phyloP scores from a whole-genome alignment of 2,888 invertebrate genomes.

The Mylabris sibirica region DNA sequence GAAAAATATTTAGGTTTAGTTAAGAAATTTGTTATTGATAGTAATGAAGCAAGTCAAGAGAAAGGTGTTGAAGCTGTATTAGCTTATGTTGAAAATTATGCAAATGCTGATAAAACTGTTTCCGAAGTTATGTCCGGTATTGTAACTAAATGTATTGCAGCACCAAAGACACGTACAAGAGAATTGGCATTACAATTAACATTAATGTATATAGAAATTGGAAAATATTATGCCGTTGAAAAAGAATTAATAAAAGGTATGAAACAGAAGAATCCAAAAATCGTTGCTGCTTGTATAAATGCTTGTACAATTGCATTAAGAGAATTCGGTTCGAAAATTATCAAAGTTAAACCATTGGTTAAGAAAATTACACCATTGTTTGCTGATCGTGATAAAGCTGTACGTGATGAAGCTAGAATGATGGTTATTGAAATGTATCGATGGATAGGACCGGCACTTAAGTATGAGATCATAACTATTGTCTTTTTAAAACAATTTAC shows the following conservation, averaged over 20 bases:
- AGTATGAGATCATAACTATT: slow-evolving; percentile 42
- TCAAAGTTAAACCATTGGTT: slow-evolving; percentile 85
- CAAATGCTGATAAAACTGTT: slow-evolving; percentile 84
- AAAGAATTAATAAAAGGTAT: slow-evolving; percentile 94
- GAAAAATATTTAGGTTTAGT: slow-evolving; percentile 88
- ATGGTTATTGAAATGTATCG: slow-evolving; percentile 92
- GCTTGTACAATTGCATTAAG: slow-evolving; percentile 79
- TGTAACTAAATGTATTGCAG: slow-evolving; percentile 91
- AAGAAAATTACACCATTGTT: slow-evolving; percentile 86
- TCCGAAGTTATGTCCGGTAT: slow-evolving; percentile 82
- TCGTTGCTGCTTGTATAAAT: slow-evolving; percentile 83
- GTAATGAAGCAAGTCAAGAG: slow-evolving; percentile 95
- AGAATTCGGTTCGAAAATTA: slow-evolving; percentile 92
- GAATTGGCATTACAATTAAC: slow-evolving; percentile 89
- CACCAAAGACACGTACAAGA: slow-evolving; percentile 89
- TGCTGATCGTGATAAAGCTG: slow-evolving; percentile 90
- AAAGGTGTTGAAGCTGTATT: slow-evolving; percentile 92
- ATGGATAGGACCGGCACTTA: slow-evolving; percentile 62
- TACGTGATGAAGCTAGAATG: slow-evolving; percentile 90
- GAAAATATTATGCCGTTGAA: slow-evolving; percentile 87
- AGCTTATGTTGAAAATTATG: slow-evolving; percentile 91
- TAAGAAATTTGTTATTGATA: slow-evolving; percentile 93
- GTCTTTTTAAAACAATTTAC: not conserved
- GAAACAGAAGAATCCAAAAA: slow-evolving; percentile 96
- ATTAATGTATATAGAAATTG: slow-evolving; percentile 95